Base-by-base conservation (phyloP, 2,888 invertebrate genomes). In the Steinernema carpocapsae region DNA sequence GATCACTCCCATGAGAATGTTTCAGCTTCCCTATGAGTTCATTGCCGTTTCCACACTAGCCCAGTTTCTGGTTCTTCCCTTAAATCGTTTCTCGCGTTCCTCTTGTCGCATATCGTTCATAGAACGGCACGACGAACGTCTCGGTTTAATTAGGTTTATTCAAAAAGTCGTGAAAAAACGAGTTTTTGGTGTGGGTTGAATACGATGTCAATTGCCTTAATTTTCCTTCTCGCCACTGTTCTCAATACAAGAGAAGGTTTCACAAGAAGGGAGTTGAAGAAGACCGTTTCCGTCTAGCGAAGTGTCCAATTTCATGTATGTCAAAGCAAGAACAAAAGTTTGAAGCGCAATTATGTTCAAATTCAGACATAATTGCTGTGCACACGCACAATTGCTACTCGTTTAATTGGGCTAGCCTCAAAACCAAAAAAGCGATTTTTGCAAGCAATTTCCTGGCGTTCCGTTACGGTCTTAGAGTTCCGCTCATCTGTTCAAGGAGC, bases 71-170 rank as follows among this genome's bases (percentile, higher is more conserved):
- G 43, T 43, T 14, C n/a, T n/a, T 43, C 43, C 7, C 14, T 12
- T 7, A 43, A 43, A 43, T 43, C 43, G 14, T 43, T 12, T 43
- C 14, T 14, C 14, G 7, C 43, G 14, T 7, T 43, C 14, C 43
- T 43, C 14, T 14, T 43, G 43, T 43, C 10, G 7, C 10, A 12
- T 19, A 10, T 56, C 26, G 56, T 56, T 19, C 19, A 51, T n/a
- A 10, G 26, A 10, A 56, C 43, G 10, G 43, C 7, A 43, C 43
- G 56, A 10, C 56, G 56, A 6, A 26, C 56, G 56, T 56, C 56
- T 56, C 26, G 3, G 3, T 24, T 12, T 56, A 56, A 56, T 56
- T 56, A 56, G 56, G 56, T 56, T 56, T 56, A 56, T 56, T 56
- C 26, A 26, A 6, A 6, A 26, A 19, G 7, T 3, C 26, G 26